These are phyloP conservation scores for Reticulitermes lucifugus DNA, from an alignment of 2,888 invertebrate species.

Conservation along the genomic window DNA sequence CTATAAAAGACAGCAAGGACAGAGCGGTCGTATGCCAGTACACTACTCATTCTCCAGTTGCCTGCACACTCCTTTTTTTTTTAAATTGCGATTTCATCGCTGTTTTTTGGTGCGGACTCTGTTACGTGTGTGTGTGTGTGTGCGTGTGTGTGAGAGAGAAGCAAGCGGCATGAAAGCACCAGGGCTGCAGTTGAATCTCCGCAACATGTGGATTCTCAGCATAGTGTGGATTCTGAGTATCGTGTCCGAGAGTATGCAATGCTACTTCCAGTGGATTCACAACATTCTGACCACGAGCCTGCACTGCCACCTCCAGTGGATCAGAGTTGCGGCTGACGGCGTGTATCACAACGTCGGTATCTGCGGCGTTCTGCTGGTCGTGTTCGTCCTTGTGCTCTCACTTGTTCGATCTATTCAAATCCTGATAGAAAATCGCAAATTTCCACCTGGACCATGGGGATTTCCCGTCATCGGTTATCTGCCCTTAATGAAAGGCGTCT, in stretches of 20 bases:
- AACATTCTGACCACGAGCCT: too few relatives aligned
- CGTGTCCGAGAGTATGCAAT: too few relatives aligned
- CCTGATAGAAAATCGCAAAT: slow-evolving; percentile 52
- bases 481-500: slow-evolving; percentile 80
- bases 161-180: not conserved
- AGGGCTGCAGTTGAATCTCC: slow-evolving; percentile 12
- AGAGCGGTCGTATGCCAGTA: slow-evolving; percentile 63
- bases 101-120: not conserved
- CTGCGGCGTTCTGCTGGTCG: slow-evolving; percentile 43
- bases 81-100: not conserved
- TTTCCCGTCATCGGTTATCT: slow-evolving; percentile 84
- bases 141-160: not conserved
- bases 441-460: slow-evolving; percentile 85
- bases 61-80: slow-evolving; percentile 57
- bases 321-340: not conserved
- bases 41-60: slow-evolving; percentile 62
- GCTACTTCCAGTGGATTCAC: too few relatives aligned
- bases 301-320: too few relatives aligned
- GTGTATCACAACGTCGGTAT: not conserved
- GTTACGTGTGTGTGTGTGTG: not conserved
- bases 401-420: slow-evolving; percentile 49
- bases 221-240: too few relatives aligned
- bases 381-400: slow-evolving; percentile 52
- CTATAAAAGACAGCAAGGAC: slow-evolving; percentile 65
- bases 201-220: too few relatives aligned